phyloP scores from a whole-genome alignment of 2,797 vertebrate species.

The Rhincodon typus region DNA sequence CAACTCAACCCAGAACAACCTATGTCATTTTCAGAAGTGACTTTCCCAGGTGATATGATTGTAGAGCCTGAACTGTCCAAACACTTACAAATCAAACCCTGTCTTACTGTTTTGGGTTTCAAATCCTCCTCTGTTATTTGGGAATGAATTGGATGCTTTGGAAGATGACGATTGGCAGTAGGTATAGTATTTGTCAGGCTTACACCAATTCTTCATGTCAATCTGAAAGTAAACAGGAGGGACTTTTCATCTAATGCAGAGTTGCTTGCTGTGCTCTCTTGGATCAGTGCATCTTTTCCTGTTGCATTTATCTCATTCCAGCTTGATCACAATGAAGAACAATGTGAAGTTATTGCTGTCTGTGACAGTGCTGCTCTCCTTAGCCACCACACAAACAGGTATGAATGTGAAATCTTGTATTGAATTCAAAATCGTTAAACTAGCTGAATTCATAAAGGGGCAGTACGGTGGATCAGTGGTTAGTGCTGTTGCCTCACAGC shows the following conservation, averaged over 20 bases:
- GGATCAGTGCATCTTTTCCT: conserved; percentile 38
- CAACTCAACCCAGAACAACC: too few relatives aligned
- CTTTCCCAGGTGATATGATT: background rate
- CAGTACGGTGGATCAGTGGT: too few relatives aligned
- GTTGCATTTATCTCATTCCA: conserved; percentile 11
- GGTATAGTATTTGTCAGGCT: background rate
- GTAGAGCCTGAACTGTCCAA: background rate
- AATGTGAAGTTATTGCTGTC: conserved; percentile 43
- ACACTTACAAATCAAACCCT: too few relatives aligned
- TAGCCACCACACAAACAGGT: background rate
- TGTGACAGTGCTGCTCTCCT: conserved; percentile 44
- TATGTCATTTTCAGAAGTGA: background rate
- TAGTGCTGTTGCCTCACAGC: too few relatives aligned
- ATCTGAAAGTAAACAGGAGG: background rate
- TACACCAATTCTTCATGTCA: background rate
- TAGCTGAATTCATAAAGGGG: too few relatives aligned
- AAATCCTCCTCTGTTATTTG: background rate
- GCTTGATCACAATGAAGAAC: conserved; percentile 49
- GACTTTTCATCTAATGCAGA: background rate
- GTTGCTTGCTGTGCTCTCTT: background rate
- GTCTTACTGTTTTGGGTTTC: background rate
- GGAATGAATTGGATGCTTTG: background rate
- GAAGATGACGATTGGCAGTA: background rate
- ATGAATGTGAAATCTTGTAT: background rate
- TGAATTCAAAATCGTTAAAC: background rate